Percentiles rank a stretch among this genome's conserved stretches.
phyloP scores from a whole-genome alignment of 1,140 invertebrate species.

The Neotoxoptera formosana region DNA sequence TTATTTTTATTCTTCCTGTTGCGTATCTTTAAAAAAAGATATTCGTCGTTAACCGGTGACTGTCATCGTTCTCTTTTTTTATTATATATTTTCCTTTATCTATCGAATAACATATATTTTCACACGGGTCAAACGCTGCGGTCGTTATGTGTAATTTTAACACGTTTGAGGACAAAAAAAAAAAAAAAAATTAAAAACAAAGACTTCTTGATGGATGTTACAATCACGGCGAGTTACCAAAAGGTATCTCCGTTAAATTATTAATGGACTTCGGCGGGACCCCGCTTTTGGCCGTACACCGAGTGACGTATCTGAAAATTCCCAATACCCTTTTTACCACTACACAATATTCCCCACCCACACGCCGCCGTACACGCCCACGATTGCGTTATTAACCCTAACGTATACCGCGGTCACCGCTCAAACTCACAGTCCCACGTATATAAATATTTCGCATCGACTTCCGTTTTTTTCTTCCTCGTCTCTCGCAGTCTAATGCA shows the following conservation, averaged over 20 bases:
- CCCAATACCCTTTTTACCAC: slow-evolving; percentile 33
- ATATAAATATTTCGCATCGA: not conserved
- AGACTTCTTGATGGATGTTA: not conserved
- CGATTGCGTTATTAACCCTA: not conserved
- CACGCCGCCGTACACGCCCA: too few relatives aligned
- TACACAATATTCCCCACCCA: not conserved
- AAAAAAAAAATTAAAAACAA: not conserved
- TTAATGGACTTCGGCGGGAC: not conserved
- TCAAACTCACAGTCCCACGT: not conserved
- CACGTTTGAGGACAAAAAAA: too few relatives aligned
- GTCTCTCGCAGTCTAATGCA: not conserved
- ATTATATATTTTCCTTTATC: not conserved
- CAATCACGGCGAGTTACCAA: not conserved
- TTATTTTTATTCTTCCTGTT: not conserved
- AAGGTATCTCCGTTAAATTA: slow-evolving; percentile 23
- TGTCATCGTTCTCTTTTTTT: not conserved
- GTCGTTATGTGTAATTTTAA: not conserved
- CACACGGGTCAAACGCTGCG: not conserved
- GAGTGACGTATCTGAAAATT: not conserved
- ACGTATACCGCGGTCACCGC: too few relatives aligned
- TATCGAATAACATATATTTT: not conserved
- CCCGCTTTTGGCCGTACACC: not conserved
- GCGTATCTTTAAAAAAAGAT: not conserved
- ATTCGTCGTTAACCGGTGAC: not conserved
- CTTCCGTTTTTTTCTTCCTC: too few relatives aligned